Conservation (phyloP, 2,888 invertebrate species). For the Drosophila paranaensis region DNA sequence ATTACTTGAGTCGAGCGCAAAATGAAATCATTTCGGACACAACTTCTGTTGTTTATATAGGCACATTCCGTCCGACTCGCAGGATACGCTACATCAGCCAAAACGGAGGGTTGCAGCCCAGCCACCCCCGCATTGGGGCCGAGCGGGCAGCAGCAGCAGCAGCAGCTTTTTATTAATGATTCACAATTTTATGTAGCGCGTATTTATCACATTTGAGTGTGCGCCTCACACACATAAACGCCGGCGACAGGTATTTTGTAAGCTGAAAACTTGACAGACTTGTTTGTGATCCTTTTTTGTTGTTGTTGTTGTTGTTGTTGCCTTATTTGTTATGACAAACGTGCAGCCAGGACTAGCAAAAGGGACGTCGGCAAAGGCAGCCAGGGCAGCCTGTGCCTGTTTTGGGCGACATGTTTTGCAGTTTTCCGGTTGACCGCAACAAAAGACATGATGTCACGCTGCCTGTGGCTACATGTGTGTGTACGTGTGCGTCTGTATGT, state of each 20-base stretch:
- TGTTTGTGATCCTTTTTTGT: constrained; percentile 74
- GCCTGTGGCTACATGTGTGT: constrained; percentile 46
- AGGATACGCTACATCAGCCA: constrained; percentile 3
- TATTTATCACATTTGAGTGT: constrained; percentile 76
- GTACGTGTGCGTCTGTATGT: constrained; percentile 8
- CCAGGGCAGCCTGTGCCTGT: constrained; percentile 37
- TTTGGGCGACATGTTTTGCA: constrained; percentile 81
- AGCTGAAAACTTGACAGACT: constrained; percentile 82
- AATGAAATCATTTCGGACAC: constrained; percentile 66
- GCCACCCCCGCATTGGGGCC: constrained; percentile 41
- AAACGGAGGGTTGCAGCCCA: constrained; percentile 12
- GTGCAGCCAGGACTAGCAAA: constrained; percentile 43
- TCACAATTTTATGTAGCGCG: constrained; percentile 74
- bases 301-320: constrained; percentile 21
- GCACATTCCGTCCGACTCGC: constrained; percentile 28
- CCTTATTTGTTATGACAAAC: constrained; percentile 65
- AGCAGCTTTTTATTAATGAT: constrained; percentile 75
- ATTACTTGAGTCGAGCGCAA: constrained; percentile 68
- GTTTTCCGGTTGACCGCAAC: constrained; percentile 84
- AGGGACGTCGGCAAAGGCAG: constrained; percentile 35
- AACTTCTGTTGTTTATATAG: constrained; percentile 68
- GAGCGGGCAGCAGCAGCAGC: constrained; percentile 38
- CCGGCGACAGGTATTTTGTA: constrained; percentile 76
- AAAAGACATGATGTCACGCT: constrained; percentile 83
- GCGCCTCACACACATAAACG: constrained; percentile 40